Evolutionary conservation across 2,113 vertebrate species (phyloP).

Genomic region (Arvicanthis niloticus): DNA sequence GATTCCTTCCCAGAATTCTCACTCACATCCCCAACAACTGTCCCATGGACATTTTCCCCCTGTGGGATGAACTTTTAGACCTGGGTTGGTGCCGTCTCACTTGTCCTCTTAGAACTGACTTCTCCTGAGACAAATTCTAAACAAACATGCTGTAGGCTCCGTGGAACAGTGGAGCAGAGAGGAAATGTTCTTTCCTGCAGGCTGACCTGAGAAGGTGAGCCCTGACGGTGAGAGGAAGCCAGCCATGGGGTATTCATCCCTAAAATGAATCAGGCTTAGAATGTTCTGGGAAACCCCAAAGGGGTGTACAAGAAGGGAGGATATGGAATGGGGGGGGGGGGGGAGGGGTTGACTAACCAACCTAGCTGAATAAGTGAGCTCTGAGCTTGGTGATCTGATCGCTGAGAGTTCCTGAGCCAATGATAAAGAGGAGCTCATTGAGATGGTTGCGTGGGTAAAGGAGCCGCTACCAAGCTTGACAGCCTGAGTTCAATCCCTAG

Average conservation of each 20-base stretch:
- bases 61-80: background rate
- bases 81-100: background rate
- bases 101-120: background rate
- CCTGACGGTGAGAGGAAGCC: background rate
- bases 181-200: background rate
- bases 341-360: background rate
- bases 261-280: background rate
- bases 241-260: background rate
- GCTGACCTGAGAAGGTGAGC: background rate
- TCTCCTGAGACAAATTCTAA: background rate
- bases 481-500: background rate
- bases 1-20: background rate
- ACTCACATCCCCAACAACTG: background rate
- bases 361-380: background rate
- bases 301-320: background rate
- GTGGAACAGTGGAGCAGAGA: background rate
- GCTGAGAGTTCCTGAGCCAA: background rate
- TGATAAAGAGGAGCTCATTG: too few species aligned
- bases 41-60: background rate
- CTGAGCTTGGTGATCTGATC: too few species aligned
- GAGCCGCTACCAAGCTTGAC: background rate
- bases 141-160: background rate
- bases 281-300: background rate
- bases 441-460: background rate
- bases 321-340: background rate